Percentiles rank a stretch among this genome's conserved stretches.
Evolutionary conservation across 2,113 vertebrate species (phyloP).

Genomic region (Pseudonaja textilis): DNA sequence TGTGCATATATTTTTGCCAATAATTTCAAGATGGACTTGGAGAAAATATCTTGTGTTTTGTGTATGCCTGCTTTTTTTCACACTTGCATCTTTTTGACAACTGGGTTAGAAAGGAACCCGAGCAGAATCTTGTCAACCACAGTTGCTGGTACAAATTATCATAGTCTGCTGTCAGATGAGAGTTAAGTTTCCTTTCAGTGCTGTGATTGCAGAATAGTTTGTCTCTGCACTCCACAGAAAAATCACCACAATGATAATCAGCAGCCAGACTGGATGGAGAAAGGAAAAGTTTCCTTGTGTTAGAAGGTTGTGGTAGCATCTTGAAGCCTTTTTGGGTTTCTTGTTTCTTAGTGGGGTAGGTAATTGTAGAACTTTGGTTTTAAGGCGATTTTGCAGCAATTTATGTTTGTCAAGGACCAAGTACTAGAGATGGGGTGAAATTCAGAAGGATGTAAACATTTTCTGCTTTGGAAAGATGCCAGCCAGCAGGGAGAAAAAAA

Average conservation of each 20-base stretch:
- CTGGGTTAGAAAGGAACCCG: neutral
- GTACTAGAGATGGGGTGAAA: slow-evolving; percentile 21
- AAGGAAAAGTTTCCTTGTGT: neutral
- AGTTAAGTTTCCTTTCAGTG: neutral
- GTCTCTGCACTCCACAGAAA: neutral
- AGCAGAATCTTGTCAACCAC: neutral
- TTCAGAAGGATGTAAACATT: slow-evolving; percentile 55
- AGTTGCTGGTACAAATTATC: neutral
- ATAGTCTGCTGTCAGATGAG: neutral
- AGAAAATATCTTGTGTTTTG: neutral
- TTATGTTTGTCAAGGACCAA: neutral
- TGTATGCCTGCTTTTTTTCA: neutral
- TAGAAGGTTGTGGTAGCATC: slow-evolving; percentile 28
- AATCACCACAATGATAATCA: fast-evolving
- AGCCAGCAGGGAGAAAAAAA: neutral
- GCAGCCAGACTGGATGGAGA: neutral
- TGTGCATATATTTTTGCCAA: neutral
- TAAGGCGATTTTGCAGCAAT: slow-evolving; percentile 67
- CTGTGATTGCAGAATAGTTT: neutral
- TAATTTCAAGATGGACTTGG: neutral
- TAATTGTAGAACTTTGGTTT: slow-evolving; percentile 16
- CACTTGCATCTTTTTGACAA: neutral
- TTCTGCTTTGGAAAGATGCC: slow-evolving; percentile 30
- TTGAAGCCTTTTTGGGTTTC: slow-evolving; percentile 40
- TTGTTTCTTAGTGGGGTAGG: slow-evolving; percentile 47